These are phyloP conservation scores for Bothrops jararaca DNA, from an alignment of 2,113 vertebrate species.

Conservation along the genomic window DNA sequence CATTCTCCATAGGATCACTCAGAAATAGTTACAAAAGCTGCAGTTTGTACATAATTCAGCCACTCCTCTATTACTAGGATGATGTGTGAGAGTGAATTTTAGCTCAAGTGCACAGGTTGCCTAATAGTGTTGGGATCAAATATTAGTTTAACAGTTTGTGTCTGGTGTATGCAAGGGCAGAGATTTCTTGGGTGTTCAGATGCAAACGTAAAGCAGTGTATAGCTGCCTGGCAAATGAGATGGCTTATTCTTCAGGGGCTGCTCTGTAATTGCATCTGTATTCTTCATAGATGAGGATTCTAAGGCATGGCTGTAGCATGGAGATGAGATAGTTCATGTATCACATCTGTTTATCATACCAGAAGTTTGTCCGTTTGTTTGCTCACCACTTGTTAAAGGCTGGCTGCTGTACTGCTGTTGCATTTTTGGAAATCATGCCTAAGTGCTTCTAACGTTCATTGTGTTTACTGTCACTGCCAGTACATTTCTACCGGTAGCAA, in stretches of 20 bases:
- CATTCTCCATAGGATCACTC: neutral
- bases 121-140: neutral
- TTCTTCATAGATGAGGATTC: neutral
- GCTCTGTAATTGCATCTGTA: neutral
- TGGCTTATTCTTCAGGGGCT: neutral
- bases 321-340: neutral
- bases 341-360: neutral
- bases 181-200: neutral
- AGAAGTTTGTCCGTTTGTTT: neutral
- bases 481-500: neutral
- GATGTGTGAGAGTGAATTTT: neutral
- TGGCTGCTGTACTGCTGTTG: neutral
- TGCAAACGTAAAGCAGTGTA: neutral
- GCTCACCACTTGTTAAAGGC: neutral
- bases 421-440: neutral
- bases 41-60: neutral
- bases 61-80: neutral
- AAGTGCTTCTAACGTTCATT: neutral
- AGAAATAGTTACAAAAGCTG: neutral
- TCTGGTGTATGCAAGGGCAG: neutral
- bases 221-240: neutral
- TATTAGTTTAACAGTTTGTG: neutral
- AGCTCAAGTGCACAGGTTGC: neutral
- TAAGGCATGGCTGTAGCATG: neutral
- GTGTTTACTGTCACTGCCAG: neutral